Conservation (phyloP, 2,888 invertebrate genomes). For the Euplexia lucipara region DNA sequence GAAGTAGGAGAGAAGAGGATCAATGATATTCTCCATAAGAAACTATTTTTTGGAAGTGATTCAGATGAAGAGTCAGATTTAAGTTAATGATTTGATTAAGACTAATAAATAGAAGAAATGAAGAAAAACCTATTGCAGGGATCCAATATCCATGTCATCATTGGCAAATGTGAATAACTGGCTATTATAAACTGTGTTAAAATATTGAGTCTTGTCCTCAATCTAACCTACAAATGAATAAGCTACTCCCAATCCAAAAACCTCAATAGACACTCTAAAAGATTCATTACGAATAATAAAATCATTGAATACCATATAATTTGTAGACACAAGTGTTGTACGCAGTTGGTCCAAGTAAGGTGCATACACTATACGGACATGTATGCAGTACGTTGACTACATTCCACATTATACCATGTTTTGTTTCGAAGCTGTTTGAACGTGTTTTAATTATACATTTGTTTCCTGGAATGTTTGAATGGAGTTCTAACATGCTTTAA, state of each 20-base stretch:
- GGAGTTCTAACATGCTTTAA: conserved; percentile 47
- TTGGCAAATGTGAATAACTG: neutral
- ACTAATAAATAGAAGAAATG: no score
- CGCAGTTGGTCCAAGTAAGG: conserved; percentile 63
- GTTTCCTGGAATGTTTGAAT: conserved; percentile 65
- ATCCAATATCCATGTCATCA: no score
- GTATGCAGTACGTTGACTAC: conserved; percentile 41
- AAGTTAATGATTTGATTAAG: no score
- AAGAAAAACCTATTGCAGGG: no score
- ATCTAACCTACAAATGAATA: neutral
- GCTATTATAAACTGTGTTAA: neutral
- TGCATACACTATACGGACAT: conserved; percentile 59
- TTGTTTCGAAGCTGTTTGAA: conserved; percentile 60
- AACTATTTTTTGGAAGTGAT: no score
- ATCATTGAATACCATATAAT: conserved; percentile 71
- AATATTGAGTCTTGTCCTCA: neutral
- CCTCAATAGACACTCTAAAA: conserved; percentile 10
- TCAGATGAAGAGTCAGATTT: no score
- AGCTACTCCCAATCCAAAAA: conserved; percentile 4
- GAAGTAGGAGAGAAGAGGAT: no score
- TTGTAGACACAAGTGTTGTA: conserved; percentile 76
- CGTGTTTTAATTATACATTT: conserved; percentile 63
- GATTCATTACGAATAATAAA: conserved; percentile 40
- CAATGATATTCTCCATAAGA: no score
- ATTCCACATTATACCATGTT: conserved; percentile 68